phyloP scores from a whole-genome alignment of 2,888 invertebrate species.

The Thera obeliscata region DNA sequence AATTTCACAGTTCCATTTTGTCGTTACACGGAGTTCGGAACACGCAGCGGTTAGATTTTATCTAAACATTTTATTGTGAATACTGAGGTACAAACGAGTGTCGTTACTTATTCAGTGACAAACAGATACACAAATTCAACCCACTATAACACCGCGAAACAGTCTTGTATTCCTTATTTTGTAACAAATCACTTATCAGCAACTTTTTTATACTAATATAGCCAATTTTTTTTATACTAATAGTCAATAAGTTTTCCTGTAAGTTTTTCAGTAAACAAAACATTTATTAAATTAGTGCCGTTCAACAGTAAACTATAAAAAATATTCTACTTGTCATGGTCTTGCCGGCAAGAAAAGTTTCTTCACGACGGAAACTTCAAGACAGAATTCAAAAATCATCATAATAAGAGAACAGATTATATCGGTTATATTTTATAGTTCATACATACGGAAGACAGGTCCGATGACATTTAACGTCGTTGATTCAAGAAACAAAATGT shows the following conservation, averaged over 20 bases:
- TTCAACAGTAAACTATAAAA: background rate
- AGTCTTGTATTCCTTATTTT: constrained; percentile 5
- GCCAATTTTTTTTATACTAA: no score
- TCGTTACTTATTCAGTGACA: constrained; percentile 49
- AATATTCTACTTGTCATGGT: constrained; percentile 1
- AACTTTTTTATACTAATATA: background rate
- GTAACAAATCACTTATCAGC: background rate
- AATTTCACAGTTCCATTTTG: constrained; percentile 43
- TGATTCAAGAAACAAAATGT: background rate
- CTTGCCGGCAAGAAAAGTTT: background rate
- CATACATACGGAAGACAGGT: background rate
- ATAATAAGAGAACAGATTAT: background rate
- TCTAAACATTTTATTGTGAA: constrained; percentile 56
- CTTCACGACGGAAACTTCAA: background rate
- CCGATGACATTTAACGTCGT: background rate
- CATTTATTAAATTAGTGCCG: background rate
- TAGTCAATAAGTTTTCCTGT: no score
- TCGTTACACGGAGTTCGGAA: constrained; percentile 53
- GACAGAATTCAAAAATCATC: background rate
- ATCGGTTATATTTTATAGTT: background rate
- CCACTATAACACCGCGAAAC: constrained; percentile 19
- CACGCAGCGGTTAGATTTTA: constrained; percentile 62
- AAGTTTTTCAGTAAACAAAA: no score
- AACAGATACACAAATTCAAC: constrained; percentile 15
- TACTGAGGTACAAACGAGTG: constrained; percentile 62